Base-by-base conservation (phyloP, 2,113 vertebrate genomes). In the Beaufortia kweichowensis region DNA sequence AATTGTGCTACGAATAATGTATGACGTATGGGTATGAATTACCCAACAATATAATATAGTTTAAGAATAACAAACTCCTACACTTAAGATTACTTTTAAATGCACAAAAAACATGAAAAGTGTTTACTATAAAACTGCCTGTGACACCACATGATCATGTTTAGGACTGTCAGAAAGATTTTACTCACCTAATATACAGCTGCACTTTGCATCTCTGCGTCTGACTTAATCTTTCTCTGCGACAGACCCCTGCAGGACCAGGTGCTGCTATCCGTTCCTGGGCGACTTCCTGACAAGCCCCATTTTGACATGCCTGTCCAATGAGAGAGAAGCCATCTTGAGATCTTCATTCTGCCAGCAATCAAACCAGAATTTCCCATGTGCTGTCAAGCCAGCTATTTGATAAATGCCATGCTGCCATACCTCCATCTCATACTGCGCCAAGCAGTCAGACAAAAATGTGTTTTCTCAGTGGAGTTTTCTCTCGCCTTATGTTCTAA, bases 401-500 rank as follows among this genome's bases (percentile, higher is more conserved):
- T 56, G 77, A 79, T 67, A 81, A 84, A 82, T 87, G 83, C 77
- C 82, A 83, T 74, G 72, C 57, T 46, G 43, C 48, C 66, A 26
- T 19, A 29, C 48, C 77, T 71, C 78, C 72, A 61, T 72, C 53
- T 71, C 62, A 65, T 65, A n/a, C n/a, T 15, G 43, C 43, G 70
- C 61, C 81, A 61, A 71, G 39, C 65, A 65, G 65, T 75, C 39
- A 35, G 29, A 70, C 56, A 31, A 4, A 57, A 55, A 19, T 43
- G 21, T 5, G 17, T 57, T 35, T 69, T 62, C 48, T 48, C 61
- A 9, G 26, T 39, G 41, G 50, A 67, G 41, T 33, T 29, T 53
- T 60, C 8, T 8, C n/a, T 26, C 26, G 14, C 55, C 7, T 19
- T 19, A 26, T 26, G 63, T 67, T 57, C 50, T 46, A 61, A 41